A percentile compares a stretch with the other conserved stretches of the same genome.
Evolutionary conservation across 2,888 invertebrate genomes (phyloP).

Genomic region (Ochropleura plecta): DNA sequence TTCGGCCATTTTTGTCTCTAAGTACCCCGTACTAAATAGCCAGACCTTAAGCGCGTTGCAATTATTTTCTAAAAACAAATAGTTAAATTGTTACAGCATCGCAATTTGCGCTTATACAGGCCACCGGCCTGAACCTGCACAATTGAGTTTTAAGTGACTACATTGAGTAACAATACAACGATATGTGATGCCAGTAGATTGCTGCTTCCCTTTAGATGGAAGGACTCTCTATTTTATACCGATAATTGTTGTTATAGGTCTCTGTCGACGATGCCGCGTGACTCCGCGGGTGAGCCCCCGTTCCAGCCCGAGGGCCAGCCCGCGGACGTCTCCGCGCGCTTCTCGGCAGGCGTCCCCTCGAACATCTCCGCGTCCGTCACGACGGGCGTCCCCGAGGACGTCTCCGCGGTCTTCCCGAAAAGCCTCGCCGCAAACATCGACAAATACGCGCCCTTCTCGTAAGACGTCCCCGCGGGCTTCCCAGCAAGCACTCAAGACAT

Average conservation of each 20-base stretch:
- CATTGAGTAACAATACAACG: conserved; percentile 26
- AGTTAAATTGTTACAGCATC: neutral
- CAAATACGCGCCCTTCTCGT: neutral
- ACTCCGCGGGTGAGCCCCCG: conserved; percentile 35
- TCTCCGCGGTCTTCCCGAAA: conserved; percentile 1
- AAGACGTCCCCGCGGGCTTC: neutral
- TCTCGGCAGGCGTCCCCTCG: conserved; percentile 31
- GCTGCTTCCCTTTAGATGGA: conserved; percentile 7
- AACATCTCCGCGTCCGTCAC: conserved; percentile 15
- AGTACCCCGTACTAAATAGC: no score
- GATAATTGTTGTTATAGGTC: conserved; percentile 56
- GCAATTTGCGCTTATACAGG: neutral
- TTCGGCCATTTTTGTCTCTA: no score
- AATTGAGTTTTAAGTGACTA: conserved; percentile 28
- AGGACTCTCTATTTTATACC: conserved; percentile 21
- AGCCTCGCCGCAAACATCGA: neutral
- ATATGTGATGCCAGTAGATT: conserved; percentile 11
- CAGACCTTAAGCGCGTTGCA: no score
- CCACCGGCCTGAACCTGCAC: neutral
- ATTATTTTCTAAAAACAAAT: neutral
- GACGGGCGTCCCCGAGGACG: conserved; percentile 18
- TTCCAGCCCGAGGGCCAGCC: conserved; percentile 37
- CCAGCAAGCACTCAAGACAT: neutral
- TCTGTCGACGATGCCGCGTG: conserved; percentile 31
- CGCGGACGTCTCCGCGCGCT: conserved; percentile 30